These are phyloP conservation scores for Rugalucina vietnamica DNA, from an alignment of 2,888 invertebrate species.

Conservation along the genomic window DNA sequence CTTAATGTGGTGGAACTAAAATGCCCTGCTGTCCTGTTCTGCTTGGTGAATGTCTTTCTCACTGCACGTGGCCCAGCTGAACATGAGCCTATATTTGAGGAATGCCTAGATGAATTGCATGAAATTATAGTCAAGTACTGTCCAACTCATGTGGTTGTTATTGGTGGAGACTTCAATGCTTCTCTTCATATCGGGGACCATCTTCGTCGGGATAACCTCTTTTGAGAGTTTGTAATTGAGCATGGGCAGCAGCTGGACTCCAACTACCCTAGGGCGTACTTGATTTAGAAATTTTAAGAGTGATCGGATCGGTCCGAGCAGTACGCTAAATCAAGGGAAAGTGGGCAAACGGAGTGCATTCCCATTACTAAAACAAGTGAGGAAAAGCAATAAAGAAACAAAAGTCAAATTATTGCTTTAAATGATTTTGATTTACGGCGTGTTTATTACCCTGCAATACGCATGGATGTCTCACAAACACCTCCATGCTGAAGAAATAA, in stretches of 20 bases:
- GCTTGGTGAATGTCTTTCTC: not conserved
- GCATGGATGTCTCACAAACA: too few species aligned
- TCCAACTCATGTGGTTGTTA: not conserved
- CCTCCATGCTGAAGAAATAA: too few species aligned
- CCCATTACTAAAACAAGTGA: too few species aligned
- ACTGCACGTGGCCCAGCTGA: not conserved
- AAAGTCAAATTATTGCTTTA: too few species aligned
- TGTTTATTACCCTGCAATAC: too few species aligned
- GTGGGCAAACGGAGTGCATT: too few species aligned
- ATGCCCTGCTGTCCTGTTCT: not conserved
- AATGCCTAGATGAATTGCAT: not conserved
- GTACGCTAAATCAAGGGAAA: too few species aligned
- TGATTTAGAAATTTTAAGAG: too few species aligned
- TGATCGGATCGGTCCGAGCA: too few species aligned
- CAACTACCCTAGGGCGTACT: too few species aligned
- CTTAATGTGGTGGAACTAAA: not conserved
- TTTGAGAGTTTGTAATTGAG: not conserved
- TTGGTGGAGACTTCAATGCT: not conserved
- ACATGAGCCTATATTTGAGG: not conserved
- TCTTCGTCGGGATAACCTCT: not conserved
- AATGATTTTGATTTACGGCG: too few species aligned
- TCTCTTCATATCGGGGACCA: not conserved
- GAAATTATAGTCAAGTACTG: not conserved
- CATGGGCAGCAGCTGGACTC: not conserved
- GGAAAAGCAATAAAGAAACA: too few species aligned